Evolutionary conservation across 2,113 vertebrate species (phyloP).

Genomic region (Opisthocomus hoazin): DNA sequence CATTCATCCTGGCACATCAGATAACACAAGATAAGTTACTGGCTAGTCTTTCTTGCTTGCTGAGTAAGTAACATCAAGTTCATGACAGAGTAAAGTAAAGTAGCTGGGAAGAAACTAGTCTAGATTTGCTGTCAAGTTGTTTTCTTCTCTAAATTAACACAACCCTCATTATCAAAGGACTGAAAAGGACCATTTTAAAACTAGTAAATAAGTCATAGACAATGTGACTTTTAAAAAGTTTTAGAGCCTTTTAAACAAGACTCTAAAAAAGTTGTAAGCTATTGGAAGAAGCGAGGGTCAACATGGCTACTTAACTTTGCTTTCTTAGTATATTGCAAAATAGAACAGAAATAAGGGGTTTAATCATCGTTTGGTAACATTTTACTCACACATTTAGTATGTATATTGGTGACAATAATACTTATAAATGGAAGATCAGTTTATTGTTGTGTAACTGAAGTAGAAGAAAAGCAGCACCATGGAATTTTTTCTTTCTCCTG

Average conservation of each 20-base stretch:
- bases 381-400: neutral
- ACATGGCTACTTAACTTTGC: neutral
- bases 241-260: no score
- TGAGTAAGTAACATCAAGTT: neutral
- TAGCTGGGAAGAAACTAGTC: neutral
- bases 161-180: neutral
- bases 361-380: neutral
- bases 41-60: neutral
- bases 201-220: neutral
- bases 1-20: neutral
- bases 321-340: neutral
- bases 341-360: neutral
- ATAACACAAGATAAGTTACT: neutral
- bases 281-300: neutral
- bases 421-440: neutral
- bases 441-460: neutral
- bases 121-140: neutral
- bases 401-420: neutral
- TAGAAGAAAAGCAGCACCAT: neutral
- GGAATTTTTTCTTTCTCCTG: neutral
- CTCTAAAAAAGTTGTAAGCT: neutral
- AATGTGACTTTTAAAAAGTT: neutral
- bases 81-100: neutral
- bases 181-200: neutral
- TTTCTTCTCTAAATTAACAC: neutral